These are phyloP conservation scores for Drosophila monieri DNA, from an alignment of 2,888 invertebrate species.

Conservation along the genomic window DNA sequence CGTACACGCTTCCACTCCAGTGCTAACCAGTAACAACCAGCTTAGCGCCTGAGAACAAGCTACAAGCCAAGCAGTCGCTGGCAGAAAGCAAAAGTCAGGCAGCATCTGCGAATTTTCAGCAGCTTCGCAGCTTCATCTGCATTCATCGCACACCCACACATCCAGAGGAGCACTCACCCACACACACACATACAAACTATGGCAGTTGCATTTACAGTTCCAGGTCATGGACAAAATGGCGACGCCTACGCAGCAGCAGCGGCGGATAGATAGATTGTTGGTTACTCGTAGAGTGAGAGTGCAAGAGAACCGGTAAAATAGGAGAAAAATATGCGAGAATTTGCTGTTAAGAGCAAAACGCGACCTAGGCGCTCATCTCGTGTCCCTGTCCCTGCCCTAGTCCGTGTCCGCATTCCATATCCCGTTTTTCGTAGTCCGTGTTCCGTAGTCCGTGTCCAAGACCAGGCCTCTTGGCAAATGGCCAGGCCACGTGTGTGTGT, in stretches of 20 bases:
- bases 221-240: constrained; percentile 65
- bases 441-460: constrained; percentile 45
- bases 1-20: neutral
- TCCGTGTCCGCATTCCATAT: constrained; percentile 18
- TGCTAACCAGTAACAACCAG: constrained; percentile 64
- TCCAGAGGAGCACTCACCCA: neutral
- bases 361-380: constrained; percentile 42
- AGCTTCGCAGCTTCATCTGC: constrained; percentile 41
- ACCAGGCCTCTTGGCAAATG: constrained; percentile 63
- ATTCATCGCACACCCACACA: constrained; percentile 18
- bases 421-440: constrained; percentile 24
- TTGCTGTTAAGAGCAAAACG: constrained; percentile 67
- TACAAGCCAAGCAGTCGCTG: constrained; percentile 65
- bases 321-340: constrained; percentile 75
- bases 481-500: constrained; percentile 51
- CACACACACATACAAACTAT: constrained; percentile 3
- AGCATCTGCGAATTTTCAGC: constrained; percentile 44
- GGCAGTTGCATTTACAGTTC: constrained; percentile 47
- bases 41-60: constrained; percentile 68
- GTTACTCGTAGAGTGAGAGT: constrained; percentile 19
- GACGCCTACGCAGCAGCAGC: constrained; percentile 65
- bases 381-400: constrained; percentile 27
- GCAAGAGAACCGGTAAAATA: constrained; percentile 20
- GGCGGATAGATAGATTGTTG: constrained; percentile 29
- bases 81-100: constrained; percentile 11